These are phyloP conservation scores for Reticulitermes lucifugus DNA, from an alignment of 2,888 invertebrate genomes.

Conservation along the genomic window DNA sequence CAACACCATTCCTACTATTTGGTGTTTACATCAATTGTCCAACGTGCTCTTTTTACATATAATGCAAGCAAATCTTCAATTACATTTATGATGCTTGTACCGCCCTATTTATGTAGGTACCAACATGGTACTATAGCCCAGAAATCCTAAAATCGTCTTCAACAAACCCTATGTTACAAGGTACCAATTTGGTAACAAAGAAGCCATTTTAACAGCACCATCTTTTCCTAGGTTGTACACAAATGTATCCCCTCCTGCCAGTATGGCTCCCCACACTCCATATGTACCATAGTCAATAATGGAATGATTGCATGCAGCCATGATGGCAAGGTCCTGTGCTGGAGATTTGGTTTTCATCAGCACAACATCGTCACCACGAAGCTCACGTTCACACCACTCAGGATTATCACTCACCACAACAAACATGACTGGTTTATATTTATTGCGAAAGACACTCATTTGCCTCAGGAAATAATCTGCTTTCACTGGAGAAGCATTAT, in stretches of 20 bases:
- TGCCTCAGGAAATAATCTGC: constrained; percentile 62
- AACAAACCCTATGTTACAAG: not conserved
- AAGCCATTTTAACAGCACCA: not conserved
- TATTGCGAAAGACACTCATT: constrained; percentile 63
- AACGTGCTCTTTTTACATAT: no score
- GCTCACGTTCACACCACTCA: constrained; percentile 63
- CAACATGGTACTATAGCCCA: no score
- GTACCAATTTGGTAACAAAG: not conserved
- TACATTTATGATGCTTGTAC: no score
- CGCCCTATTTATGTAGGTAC: no score
- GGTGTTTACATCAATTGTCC: no score
- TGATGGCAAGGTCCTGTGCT: constrained; percentile 64
- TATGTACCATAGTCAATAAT: constrained; percentile 67
- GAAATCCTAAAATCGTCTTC: no score
- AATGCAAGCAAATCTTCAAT: no score
- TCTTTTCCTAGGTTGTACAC: constrained; percentile 61
- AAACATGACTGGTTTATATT: constrained; percentile 62
- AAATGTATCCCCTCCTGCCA: constrained; percentile 65
- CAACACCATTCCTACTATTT: no score
- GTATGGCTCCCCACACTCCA: constrained; percentile 66
- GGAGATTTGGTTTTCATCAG: constrained; percentile 60
- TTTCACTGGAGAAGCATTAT: constrained; percentile 62
- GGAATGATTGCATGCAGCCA: constrained; percentile 67
- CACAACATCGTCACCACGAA: constrained; percentile 61
- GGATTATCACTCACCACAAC: constrained; percentile 66